Conservation (phyloP, 2,888 invertebrate species). For the Perizoma flavofasciatum region DNA sequence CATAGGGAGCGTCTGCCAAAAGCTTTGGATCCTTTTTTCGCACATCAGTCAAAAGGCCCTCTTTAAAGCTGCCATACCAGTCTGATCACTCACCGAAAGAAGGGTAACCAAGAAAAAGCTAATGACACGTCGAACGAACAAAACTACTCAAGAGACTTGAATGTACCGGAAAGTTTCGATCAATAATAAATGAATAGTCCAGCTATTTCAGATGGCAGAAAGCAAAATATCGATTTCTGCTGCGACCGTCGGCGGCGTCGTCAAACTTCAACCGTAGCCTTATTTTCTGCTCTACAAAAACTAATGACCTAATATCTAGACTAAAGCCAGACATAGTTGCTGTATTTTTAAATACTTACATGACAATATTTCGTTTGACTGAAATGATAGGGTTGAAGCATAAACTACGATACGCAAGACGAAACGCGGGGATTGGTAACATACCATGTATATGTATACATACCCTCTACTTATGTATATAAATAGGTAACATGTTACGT, state of each 20-base stretch:
- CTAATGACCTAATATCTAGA: conserved; percentile 19
- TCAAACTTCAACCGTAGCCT: conserved; percentile 13
- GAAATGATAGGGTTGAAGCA: background rate
- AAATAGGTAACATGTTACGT: too few species aligned
- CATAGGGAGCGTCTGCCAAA: background rate
- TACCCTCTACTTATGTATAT: too few species aligned
- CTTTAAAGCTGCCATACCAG: too few species aligned
- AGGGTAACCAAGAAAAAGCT: too few species aligned
- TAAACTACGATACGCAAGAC: too few species aligned
- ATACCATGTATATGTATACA: too few species aligned
- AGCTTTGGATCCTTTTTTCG: background rate
- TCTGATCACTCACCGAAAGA: too few species aligned
- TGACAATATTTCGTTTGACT: conserved; percentile 1
- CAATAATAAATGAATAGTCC: conserved; percentile 21
- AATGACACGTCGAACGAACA: too few species aligned
- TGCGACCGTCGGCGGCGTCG: conserved; percentile 2
- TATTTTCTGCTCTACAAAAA: conserved; percentile 21
- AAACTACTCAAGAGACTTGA: conserved; percentile 5
- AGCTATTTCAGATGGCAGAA: conserved; percentile 17
- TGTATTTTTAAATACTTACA: background rate
- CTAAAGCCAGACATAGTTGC: conserved; percentile 13
- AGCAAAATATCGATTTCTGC: conserved; percentile 21
- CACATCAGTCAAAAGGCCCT: too few species aligned
- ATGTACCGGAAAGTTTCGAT: conserved; percentile 7
- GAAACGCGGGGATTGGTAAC: too few species aligned